Percentiles rank a stretch among this genome's conserved stretches.
Conservation (phyloP, 2,113 vertebrate species). For the Pardalotus punctatus region DNA sequence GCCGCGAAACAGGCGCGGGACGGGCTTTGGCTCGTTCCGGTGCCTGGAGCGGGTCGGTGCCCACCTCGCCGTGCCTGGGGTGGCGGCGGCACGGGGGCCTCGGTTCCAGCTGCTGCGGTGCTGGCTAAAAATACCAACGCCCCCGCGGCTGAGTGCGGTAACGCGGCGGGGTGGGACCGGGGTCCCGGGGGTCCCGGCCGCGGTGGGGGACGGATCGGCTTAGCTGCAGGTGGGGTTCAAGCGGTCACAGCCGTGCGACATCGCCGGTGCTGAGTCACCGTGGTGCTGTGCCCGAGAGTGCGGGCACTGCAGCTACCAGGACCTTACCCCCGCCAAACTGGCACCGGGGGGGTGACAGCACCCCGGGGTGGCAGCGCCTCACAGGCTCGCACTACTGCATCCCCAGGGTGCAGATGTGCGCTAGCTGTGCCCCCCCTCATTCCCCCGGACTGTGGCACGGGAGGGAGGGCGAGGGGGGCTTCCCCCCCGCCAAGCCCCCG, state of each 20-base stretch:
- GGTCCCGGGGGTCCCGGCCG: not conserved
- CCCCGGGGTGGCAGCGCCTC: not conserved
- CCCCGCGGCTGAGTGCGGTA: not conserved
- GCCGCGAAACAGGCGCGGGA: not conserved
- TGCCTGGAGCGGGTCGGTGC: not conserved
- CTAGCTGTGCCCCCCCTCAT: not conserved
- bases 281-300: rapidly evolving
- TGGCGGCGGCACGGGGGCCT: not conserved
- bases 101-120: not conserved
- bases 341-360: not conserved
- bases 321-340: not conserved
- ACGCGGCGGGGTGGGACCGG: rapidly evolving
- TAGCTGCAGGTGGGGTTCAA: not conserved
- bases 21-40: not conserved
- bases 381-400: rapidly evolving
- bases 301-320: not conserved
- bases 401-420: not conserved
- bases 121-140: not conserved
- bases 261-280: slow-evolving; percentile 15
- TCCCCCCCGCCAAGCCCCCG: not conserved
- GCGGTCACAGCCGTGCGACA: not conserved
- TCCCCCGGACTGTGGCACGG: not conserved
- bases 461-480: not conserved
- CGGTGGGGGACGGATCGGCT: rapidly evolving
- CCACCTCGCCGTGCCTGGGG: not conserved